Base-by-base conservation (phyloP, 1,140 invertebrate species). In the Macrobrachium rosenbergii region DNA sequence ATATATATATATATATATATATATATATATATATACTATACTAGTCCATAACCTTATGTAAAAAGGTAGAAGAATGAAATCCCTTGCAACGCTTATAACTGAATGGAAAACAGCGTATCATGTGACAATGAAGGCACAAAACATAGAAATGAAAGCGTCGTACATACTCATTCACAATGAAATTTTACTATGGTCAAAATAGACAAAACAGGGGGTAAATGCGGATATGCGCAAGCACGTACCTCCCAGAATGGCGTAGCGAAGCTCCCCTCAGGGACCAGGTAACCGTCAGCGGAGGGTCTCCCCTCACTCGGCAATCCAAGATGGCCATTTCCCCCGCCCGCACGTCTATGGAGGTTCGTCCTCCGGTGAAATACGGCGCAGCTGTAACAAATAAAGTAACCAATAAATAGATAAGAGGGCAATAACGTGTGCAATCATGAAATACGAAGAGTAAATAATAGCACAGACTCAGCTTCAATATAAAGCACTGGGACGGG, bases 241-340 rank as follows among this genome's bases (percentile, higher is more conserved):
- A 87, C 85, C 85, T 81, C n/a, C 67, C 63, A 11, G 85, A 87
- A 58, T 82, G 79, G 67, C 81, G 79, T 11, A 87, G 84, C 21
- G 85, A 87, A 28, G 78, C 16, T 0, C 85, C 85, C 11, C 78
- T 43, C 17, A 87, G 78, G 8, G 85, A 67, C 85, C 85, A 87
- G 10, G 78, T 87, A 52, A 87, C 85, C 5, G 85, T 87, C 59
- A 87, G 85, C 0, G 85, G 85, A n/a, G 58, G 78, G 59, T 81
- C 72, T 5, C 85, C 85, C n/a, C 69, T 59, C 16, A 87, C 84
- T 2, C 85, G 85, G 52, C 85, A 87, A 58, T 87, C 85, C 78
- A 82, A 23, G 8, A 58, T 60, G 43, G 69, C 62, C n/a, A 75
- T 28, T 79, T 87, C 85, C 5, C 85, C 83, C 0, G 85, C 78